Evolutionary conservation across 2,113 vertebrate genomes (phyloP), one percentile per base, ranked within the genome.

Genomic region (Neodontobutis hainanensis): DNA sequence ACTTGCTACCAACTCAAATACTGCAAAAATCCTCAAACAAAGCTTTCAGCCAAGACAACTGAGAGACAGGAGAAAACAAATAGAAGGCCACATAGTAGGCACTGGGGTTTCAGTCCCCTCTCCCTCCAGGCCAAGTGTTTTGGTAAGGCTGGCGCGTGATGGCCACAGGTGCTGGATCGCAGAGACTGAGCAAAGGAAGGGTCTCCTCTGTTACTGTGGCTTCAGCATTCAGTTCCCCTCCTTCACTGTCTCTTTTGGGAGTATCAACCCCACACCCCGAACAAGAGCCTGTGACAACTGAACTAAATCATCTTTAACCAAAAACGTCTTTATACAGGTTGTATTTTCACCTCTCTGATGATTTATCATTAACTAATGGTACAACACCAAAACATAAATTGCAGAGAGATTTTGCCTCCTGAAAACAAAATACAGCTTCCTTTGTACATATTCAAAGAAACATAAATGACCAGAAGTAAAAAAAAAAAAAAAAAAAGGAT

Each of bases 1-100:
- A 97, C 96, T 97, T 97, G 94, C 94, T 94, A 92, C 93, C 91
- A 92, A 95, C 94, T 93, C 92, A 94, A 89, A 92, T 91, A 90
- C 95, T 94, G 94, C 93, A 92, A 86, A 84, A 75, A 80, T 80
- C 63, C 48, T 83, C 77, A 72, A 67, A 84, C 78, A 72, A 73
- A 82, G 83, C 71, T 84, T 85, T 88, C 83, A 85, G 83, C 77
- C 71, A 42, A 80, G 65, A 82, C 64, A 81, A 83, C 77, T 72
- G 78, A 70, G 74, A 84, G 55, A 88, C 74, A 65, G 68, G 71
- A 82, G 46, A 77, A 78, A 63, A 64, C 69, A 71, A 68, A 88
- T 82, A 92, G 93, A 96, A 95, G 94, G 94, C 94, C 95, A 97
- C 95, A 91, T 86, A 83, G 65, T 87, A 91, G 90, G 90, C 90